Conservation (phyloP, 2,888 invertebrate species). For the Plebejus argus region DNA sequence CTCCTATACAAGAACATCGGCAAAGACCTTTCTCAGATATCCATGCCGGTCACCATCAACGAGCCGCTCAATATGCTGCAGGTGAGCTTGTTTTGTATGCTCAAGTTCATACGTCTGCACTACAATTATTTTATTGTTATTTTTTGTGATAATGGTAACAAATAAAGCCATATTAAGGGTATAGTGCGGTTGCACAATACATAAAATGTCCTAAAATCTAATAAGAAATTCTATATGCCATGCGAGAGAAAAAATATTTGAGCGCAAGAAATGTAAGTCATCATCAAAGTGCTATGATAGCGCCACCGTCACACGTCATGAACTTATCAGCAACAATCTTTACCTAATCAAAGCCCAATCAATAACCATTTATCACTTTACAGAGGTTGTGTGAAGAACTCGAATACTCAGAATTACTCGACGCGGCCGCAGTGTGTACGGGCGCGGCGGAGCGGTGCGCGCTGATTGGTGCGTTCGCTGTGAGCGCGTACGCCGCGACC, state of each 20-base stretch:
- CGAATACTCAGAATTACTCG: slow-evolving; percentile 90
- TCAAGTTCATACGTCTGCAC: no score
- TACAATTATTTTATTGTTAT: no score
- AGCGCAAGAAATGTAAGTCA: no score
- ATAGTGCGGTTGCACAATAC: no score
- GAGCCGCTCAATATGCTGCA: slow-evolving; percentile 91
- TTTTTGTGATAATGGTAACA: no score
- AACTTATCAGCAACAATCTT: no score
- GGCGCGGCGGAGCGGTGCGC: slow-evolving; percentile 85
- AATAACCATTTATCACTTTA: slow-evolving; percentile 35
- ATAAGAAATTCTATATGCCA: no score
- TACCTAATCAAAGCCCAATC: background rate
- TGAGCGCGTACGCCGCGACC: slow-evolving; percentile 88
- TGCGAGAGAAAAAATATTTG: no score
- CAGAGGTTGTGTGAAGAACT: slow-evolving; percentile 91
- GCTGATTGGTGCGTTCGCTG: slow-evolving; percentile 89
- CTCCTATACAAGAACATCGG: slow-evolving; percentile 90
- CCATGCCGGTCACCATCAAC: slow-evolving; percentile 92
- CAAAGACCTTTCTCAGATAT: slow-evolving; percentile 91
- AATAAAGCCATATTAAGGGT: no score
- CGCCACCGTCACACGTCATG: no score
- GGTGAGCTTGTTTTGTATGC: slow-evolving; percentile 57
- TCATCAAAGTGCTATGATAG: no score
- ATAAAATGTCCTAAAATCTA: no score
- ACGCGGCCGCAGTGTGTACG: slow-evolving; percentile 83